Conservation (phyloP, 2,797 vertebrate genomes). For the Perodicticus potto region DNA sequence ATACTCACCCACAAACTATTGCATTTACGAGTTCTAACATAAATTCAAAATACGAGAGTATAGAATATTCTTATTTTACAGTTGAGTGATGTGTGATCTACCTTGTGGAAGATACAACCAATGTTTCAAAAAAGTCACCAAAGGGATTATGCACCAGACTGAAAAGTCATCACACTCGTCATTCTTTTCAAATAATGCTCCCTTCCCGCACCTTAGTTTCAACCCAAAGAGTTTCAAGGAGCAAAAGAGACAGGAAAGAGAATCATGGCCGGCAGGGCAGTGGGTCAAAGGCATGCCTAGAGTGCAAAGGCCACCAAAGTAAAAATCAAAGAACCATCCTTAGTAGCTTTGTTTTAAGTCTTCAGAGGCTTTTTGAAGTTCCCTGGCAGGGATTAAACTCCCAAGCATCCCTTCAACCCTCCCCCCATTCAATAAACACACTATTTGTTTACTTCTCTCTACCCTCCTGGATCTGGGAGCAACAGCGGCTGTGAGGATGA, state of each 20-base stretch:
- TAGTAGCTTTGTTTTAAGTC: not conserved
- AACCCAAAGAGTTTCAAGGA: not conserved
- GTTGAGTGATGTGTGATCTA: not conserved
- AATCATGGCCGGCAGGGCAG: too few relatives aligned
- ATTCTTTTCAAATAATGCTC: not conserved
- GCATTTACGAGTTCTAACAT: not conserved
- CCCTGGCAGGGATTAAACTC: constrained; percentile 31
- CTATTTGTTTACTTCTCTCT: constrained; percentile 14
- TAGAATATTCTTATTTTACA: not conserved
- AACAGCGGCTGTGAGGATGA: not conserved
- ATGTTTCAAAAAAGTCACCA: not conserved
- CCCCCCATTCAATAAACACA: not conserved
- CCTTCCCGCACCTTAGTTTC: not conserved
- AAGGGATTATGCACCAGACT: not conserved
- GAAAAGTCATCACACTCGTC: not conserved
- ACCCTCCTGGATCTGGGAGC: not conserved
- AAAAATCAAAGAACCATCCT: not conserved
- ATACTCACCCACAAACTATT: not conserved
- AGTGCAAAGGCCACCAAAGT: not conserved
- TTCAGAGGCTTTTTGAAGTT: not conserved
- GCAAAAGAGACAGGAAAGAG: not conserved
- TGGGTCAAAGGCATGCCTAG: not conserved
- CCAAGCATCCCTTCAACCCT: not conserved
- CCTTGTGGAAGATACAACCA: not conserved
- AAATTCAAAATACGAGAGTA: constrained; percentile 51